Evolutionary conservation across 2,797 vertebrate genomes (phyloP), one percentile per base, ranked within the genome.

Genomic region (Microcaecilia unicolor): DNA sequence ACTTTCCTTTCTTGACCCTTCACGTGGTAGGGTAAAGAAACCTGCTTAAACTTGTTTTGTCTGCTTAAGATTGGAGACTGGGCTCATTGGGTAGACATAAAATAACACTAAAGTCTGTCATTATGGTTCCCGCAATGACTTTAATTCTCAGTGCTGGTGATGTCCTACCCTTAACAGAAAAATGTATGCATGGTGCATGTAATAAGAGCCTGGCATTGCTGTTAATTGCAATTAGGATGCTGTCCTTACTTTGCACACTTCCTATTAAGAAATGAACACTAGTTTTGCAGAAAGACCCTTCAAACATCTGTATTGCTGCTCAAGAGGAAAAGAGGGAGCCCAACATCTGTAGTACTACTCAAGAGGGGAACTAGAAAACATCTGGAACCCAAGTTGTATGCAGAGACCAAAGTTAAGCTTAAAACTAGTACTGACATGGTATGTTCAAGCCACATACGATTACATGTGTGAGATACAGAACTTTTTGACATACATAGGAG

Each of bases 41-140:
- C 6, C 8, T 30, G 38, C 42, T 57, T 51, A 41, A 48, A 50
- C 18, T 45, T 44, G 22, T 57, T 32, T 44, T 41, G 51, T 61
- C 58, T 35, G 30, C 30, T 44, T 28, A 60, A 54, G 46, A 59
- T 16, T 17, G 37, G 52, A 44, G 41, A 49, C 36, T 57, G 41
- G 37, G 44, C 53, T 38, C 60, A 37, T 28, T 37, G 17, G 55
- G 64, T 46, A 69, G 39, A 33, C 15, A 35, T 8, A 41, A 61
- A 44, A 40, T 43, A 33, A 15, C 34, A 29, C 51, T 18, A 37
- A 5, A 28, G 56, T 62, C 62, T 58, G 44, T 30, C 47, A 47
- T 11, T n/a, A 68, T n/a, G n/a, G 63, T 66, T 77, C 67, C 61
- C 76, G 72, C 62, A 52, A 67, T 67, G 64, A 67, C 71, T 69